Base-by-base conservation (phyloP, 2,888 invertebrate species). In the Drosophila dives region DNA sequence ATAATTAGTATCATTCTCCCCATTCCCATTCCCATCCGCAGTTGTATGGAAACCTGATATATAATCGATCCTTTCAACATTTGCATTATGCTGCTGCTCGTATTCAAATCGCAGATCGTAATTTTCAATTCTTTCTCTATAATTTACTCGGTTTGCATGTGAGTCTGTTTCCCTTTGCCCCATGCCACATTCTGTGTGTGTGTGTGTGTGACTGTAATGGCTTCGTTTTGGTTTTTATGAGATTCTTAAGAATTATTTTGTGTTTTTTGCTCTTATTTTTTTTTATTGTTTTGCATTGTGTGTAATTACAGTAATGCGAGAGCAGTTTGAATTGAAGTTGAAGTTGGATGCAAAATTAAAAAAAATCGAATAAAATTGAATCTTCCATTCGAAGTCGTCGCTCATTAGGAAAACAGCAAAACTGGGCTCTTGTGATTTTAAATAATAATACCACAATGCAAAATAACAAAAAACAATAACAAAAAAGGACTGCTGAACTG, bases 281-380 rank as follows among this genome's bases (percentile, higher is more conserved):
- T 68, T 34, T 49, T 72, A 42, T 67, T 65, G 49, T 64, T 64
- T 70, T 74, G 76, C 72, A 86, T 83, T 91, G 79, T 74, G 84
- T 73, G 87, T 91, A 91, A 91, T 91, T 91, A 91, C 91, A 90
- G 91, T 91, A 87, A 91, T 91, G 82, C 77, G 74, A 79, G 81
- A 69, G 69, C 63, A 59, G 62, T 23, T 45, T 15, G 23, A 23
- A 15, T 38, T 55, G 54, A 23, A 53, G 34, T 51, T 29, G 38
- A 36, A 26, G 54, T 15, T 34, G 68, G 34, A 42, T 60, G 63
- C 72, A 60, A 72, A 80, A 80, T n/a, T n/a, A n/a, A 29, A 29
- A 5, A 4, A 29, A 81, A 8, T 23, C 69, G 80, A 73, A 86
- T 72, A 68, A 83, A 83, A 83, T 81, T 77, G 74, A 86, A 81